phyloP scores from a whole-genome alignment of 2,113 vertebrate genomes.

The Serilophus lunatus region DNA sequence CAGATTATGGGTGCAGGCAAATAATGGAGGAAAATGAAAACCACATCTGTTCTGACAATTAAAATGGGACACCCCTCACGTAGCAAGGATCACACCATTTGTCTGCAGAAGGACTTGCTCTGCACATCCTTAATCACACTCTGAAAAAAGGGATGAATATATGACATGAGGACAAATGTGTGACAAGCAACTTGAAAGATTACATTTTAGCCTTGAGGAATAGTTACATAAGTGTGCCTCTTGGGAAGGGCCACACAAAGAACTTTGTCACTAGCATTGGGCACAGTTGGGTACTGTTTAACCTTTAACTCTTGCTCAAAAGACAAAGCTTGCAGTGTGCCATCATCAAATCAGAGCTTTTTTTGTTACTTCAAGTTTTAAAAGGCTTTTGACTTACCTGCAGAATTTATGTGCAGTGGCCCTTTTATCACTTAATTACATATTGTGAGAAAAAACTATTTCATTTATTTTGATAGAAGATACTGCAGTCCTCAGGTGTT shows the following conservation, averaged over 20 bases:
- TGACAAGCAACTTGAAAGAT: slow-evolving; percentile 40
- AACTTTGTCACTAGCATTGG: not conserved
- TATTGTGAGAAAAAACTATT: not conserved
- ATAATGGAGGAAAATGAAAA: slow-evolving; percentile 49
- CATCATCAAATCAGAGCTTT: not conserved
- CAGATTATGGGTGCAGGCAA: not conserved
- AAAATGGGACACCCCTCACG: slow-evolving; percentile 28
- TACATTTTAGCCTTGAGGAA: not conserved
- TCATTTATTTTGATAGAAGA: not conserved
- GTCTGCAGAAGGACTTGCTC: slow-evolving; percentile 32
- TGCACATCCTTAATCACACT: not conserved
- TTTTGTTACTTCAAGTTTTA: not conserved
- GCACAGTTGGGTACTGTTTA: not conserved
- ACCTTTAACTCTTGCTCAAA: not conserved
- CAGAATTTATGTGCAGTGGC: not conserved
- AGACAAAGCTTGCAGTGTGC: not conserved
- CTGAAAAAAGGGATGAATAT: not conserved
- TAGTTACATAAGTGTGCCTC: not conserved
- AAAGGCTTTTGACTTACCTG: not conserved
- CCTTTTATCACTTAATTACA: not conserved
- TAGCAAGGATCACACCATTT: slow-evolving; percentile 53
- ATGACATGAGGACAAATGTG: not conserved
- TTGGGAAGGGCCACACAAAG: not conserved
- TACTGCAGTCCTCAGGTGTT: not conserved
- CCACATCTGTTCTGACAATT: slow-evolving; percentile 27